Base-by-base conservation (phyloP, 2,797 vertebrate genomes). In the Leptoclinus maculatus region DNA sequence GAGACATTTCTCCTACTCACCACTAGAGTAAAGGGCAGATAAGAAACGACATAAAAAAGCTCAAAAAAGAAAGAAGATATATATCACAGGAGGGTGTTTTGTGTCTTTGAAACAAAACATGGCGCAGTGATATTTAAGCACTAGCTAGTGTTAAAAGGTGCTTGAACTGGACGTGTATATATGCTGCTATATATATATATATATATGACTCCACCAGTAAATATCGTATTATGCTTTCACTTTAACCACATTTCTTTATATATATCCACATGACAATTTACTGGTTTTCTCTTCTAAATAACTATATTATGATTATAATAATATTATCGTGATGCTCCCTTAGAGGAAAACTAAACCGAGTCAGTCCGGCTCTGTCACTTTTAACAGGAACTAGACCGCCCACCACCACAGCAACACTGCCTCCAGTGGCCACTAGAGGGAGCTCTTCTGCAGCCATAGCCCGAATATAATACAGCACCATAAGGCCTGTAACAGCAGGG, bases 1-100 rank as follows among this genome's bases (percentile, higher is more conserved):
- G 95, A 95, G 94, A 93, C 93, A 88, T 83, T 94, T 89, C 94
- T 91, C 92, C 74, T 89, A 79, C 78, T 91, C 89, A 32, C 92
- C 94, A 87, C 94, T 92, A 94, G 94, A 86, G 91, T 74, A 90
- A 91, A 91, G 89, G 87, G 79, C 82, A 88, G 87, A 88, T 78
- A 83, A 91, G 88, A 87, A 83, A 74, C 85, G 82, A 80, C 82
- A 85, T 56, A 74, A 83, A 88, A 76, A 88, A 76, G 83, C 84
- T 79, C 54, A 73, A 66, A 74, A 45, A 45, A 17, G 3, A 47
- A 92, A 92, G 72, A 80, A 34, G 32, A 34, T 34, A 7, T 34
- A 7, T 34, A 34, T 93, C 94, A 86, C 90, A 87, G 90, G 92
- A 91, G 91, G 93, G 92, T 34, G 6, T 7, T 34, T 34, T 34